Percentiles rank a stretch among this genome's conserved stretches.
These are phyloP conservation scores for Operophtera brumata DNA, from an alignment of 2,888 invertebrate species.

Conservation along the genomic window DNA sequence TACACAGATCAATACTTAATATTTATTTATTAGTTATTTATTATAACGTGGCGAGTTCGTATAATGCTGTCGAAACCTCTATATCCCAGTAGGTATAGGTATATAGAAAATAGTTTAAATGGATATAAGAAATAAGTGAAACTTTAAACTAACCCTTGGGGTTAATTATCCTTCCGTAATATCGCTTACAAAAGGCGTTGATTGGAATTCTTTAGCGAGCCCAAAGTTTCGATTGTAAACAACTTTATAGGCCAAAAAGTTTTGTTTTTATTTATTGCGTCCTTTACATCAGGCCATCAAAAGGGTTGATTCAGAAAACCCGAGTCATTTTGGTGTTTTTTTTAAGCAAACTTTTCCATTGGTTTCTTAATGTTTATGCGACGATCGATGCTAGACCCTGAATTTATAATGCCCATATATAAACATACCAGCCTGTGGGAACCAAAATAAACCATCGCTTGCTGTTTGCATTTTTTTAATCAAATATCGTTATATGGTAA, in stretches of 20 bases:
- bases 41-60: too few species aligned
- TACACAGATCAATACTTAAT: too few species aligned
- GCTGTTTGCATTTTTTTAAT: too few species aligned
- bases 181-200: conserved; percentile 40
- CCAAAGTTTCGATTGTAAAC: conserved; percentile 35
- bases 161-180: conserved; percentile 27
- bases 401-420: too few species aligned
- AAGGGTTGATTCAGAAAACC: conserved; percentile 12
- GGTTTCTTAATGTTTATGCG: too few species aligned
- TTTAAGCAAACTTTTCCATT: not conserved
- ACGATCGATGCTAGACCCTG: too few species aligned
- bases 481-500: too few species aligned
- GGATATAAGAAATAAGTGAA: not conserved
- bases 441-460: too few species aligned
- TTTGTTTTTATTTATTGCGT: conserved; percentile 30
- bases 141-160: conserved; percentile 19
- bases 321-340: not conserved
- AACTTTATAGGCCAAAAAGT: conserved; percentile 27
- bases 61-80: too few species aligned
- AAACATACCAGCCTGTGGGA: too few species aligned
- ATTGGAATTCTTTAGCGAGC: conserved; percentile 48
- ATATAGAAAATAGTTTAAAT: not conserved
- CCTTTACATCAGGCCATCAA: conserved; percentile 14
- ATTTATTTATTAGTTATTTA: too few species aligned
- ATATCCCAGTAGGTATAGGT: too few species aligned